Base-by-base conservation (phyloP, 2,888 invertebrate species). In the Drosophila longiperda region DNA sequence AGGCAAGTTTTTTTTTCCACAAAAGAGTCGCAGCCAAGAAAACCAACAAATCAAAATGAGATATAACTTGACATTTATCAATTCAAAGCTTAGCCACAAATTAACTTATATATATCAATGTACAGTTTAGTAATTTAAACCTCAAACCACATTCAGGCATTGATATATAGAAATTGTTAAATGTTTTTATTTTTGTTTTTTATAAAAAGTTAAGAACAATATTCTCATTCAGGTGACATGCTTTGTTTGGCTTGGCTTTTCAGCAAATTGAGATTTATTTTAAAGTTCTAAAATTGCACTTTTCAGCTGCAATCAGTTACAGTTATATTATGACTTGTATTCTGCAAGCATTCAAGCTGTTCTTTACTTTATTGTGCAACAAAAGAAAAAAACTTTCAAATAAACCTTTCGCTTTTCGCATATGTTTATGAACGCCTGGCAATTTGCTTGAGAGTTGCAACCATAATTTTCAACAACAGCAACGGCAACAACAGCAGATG, bases 391-490 rank as follows among this genome's bases (percentile, higher is more conserved):
- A 49, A 49, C 54, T 38, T 78, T 73, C 57, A 63, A 73, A 53
- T 63, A 75, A 80, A 73, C 63, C 68, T 66, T 60, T 62, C 55
- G 67, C 23, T 57, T 52, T 57, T 52, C 65, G 62, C 75, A 88
- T 87, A 88, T 86, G 88, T 83, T 88, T 86, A 78, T 78, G 81
- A 83, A 74, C 71, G 80, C 60, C 66, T 60, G 71, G 74, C 72
- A 71, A 77, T 78, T 79, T 71, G 65, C 62, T 64, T 48, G 38
- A 32, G 45, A 23, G 50, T 34, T 57, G 67, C 45, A 42, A 23
- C 78, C 80, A 83, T 88, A 83, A 88, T 83, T 88, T 78, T 59
- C 62, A 83, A 73, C 83, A 87, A 86, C 86, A 83, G 70, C 60
- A 68, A 55, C 34, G 23, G 52, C 49, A 49, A 29, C 42, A 20